Evolutionary conservation across 2,797 vertebrate species (phyloP).

Genomic region (Sorex maritimensis): DNA sequence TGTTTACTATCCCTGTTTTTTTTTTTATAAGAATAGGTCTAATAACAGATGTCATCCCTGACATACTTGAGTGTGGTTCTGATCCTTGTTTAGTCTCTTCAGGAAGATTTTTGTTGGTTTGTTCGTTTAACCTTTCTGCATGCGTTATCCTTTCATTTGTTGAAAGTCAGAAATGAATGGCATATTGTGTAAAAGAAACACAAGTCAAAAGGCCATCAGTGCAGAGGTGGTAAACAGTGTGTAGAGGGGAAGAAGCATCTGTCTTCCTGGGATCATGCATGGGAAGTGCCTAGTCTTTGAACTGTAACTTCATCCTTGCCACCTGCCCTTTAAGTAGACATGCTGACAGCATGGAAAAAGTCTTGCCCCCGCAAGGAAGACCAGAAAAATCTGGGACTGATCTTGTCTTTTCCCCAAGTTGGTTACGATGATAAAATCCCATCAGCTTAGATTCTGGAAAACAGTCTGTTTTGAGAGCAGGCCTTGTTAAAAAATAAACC

Average conservation of each 20-base stretch:
- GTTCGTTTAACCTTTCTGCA: not conserved
- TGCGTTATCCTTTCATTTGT: not conserved
- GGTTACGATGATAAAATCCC: not conserved
- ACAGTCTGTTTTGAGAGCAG: not conserved
- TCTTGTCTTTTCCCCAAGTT: not conserved
- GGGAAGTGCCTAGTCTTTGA: not conserved
- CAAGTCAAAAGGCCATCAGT: not conserved
- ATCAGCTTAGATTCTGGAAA: not conserved
- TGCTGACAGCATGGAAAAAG: too few species aligned
- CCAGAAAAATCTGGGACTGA: not conserved
- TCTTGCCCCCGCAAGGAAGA: not conserved
- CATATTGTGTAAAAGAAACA: not conserved
- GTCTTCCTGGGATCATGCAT: not conserved
- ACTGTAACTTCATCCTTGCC: not conserved
- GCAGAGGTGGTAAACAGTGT: not conserved
- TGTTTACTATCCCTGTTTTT: not conserved
- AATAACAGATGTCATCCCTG: not conserved
- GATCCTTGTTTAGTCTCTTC: not conserved
- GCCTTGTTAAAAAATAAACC: not conserved
- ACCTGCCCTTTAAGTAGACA: not conserved
- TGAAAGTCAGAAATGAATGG: not conserved
- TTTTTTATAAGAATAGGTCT: not conserved
- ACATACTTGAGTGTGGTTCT: constrained; percentile 7
- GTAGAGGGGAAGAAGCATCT: not conserved
- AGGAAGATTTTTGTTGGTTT: not conserved